Base-by-base conservation (phyloP, 2,113 vertebrate species). In the Caretta caretta region DNA sequence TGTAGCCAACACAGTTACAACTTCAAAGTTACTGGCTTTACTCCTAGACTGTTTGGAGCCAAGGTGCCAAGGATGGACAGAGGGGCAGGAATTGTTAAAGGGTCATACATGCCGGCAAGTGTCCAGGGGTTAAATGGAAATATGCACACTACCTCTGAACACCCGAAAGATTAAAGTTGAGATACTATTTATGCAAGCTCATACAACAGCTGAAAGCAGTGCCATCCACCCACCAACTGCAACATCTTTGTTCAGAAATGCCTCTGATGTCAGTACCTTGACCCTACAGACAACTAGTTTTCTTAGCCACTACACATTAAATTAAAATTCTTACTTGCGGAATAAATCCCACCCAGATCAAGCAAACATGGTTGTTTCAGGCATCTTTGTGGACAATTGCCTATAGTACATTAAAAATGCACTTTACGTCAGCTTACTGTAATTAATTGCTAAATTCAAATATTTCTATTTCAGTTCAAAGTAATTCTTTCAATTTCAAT, bases 141-240 rank as follows among this genome's bases (percentile, higher is more conserved):
- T 98, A 98, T 98, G 98, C 98, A 97, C 97, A 98, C 97, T 98
- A 98, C 98, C 98, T 98, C 98, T 97, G 97, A 98, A 98, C 98
- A 98, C 97, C 97, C 96, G 97, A 97, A 98, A 99, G 98, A 98
- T 98, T 98, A 98, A 98, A 99, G 98, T 98, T 96, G 95, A 97
- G 97, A 98, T 98, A 98, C 98, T 99, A 99, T 99, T 99, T 98
- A 98, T 99, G 98, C 98, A 95, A 97, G 98, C 98, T 98, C 98
- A 97, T 88, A 94, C 98, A 97, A 99, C 98, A 99, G 98, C 98
- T 99, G 98, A 98, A 92, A 97, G 88, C 96, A 95, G 97, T 95
- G 96, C 96, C 97, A 97, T 97, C 97, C 98, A 97, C 98, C 98
- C 98, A 98, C 98, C 98, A 98, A 98, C 98, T 98, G 98, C 97